Conservation (phyloP, 1,140 invertebrate species). For the Holotrichia oblita region DNA sequence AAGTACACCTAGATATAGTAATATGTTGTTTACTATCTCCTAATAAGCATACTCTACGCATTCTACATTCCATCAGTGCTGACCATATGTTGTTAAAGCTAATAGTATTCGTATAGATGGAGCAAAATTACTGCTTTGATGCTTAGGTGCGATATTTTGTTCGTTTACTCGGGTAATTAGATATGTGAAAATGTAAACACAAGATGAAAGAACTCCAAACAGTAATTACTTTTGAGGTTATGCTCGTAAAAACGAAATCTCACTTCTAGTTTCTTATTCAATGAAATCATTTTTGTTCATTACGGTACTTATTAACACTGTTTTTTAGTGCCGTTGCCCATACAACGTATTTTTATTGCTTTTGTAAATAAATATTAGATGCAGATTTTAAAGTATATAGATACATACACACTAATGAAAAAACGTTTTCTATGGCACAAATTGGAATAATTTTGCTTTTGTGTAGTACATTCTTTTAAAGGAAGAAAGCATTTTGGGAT, state of each 20-base stretch:
- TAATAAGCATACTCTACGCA: background rate
- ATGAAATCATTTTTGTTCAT: background rate
- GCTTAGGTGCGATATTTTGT: background rate
- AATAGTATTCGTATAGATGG: background rate
- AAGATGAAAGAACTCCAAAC: background rate
- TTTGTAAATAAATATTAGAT: no score
- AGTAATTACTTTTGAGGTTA: slow-evolving; percentile 9
- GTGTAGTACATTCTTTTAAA: no score
- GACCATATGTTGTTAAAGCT: background rate
- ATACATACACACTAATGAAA: no score
- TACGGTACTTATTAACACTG: background rate
- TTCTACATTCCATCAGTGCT: background rate
- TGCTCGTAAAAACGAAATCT: slow-evolving; percentile 22
- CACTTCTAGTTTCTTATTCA: background rate
- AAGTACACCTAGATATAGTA: slow-evolving; percentile 5
- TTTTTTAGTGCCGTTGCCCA: no score
- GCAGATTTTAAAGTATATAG: no score
- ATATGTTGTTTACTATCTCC: background rate
- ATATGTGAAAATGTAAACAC: background rate
- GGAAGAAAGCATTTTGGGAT: no score
- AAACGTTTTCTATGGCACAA: no score
- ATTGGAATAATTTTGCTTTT: no score
- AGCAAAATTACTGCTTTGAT: slow-evolving; percentile 11
- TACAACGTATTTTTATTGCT: no score
- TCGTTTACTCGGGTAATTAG: slow-evolving; percentile 9